Evolutionary conservation across 2,888 invertebrate genomes (phyloP), one percentile per base, ranked within the genome.

Genomic region (Bombyx huttoni): DNA sequence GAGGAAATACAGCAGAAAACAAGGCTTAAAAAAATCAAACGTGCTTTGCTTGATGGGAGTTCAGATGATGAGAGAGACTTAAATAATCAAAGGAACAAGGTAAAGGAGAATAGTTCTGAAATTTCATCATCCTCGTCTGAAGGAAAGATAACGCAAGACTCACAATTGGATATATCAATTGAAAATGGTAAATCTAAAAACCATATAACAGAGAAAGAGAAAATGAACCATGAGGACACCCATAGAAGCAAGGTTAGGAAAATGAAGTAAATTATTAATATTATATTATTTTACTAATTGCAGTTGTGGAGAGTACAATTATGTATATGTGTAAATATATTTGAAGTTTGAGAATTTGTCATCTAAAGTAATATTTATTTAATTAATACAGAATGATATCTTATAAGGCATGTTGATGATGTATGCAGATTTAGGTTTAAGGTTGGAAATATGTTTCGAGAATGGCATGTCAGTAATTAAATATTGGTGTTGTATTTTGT

Each of bases 211-310:
- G 24, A 24, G 14, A 49, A 9, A 6, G 12, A 12, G 5, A 45
- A 14, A 62, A 65, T 55, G 68, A 68, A 55, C 59, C 65, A 45
- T 75, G 76, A 53, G 24, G 70, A 70, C 63, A 69, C 75, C 65
- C 72, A 70, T 73, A 67, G 64, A 60, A 68, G 67, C 62, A 81
- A 86, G 86, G 86, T 86, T 83, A 78, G 84, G 78, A 50, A 64
- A 56, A 58, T 5, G 40, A 40, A 40, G 40, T 40, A 40, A 40
- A 40, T 40, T 24, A 24, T 24, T 24, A 40, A 40, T 40, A 24
- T 24, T 24, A 24, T 24, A 24, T 24, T 24, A 24, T 24, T 2
- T 24, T 24, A 24, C 24, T 24, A 24, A 24, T 24, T 24, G 24
- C 24, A 24, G 24, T 24, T 24, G 24, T 24, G 5, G 24, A 24